phyloP scores from a whole-genome alignment of 2,797 vertebrate species.

The Pipistrellus nathusii region DNA sequence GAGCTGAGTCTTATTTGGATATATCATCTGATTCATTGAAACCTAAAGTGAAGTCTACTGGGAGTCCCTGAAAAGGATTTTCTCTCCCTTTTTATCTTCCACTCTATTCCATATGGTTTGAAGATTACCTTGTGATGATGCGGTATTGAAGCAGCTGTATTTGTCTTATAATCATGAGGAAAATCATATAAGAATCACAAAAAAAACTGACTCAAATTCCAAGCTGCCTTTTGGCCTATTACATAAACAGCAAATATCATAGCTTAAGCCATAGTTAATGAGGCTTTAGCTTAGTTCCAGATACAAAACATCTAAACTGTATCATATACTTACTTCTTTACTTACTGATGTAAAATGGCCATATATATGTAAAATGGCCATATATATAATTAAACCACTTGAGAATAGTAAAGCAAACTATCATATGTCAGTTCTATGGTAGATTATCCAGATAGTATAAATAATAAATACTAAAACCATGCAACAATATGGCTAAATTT shows the following conservation, averaged over 20 bases:
- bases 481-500: background rate
- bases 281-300: constrained; percentile 21
- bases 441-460: constrained; percentile 25
- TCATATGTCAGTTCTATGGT: background rate
- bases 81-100: background rate
- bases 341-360: background rate
- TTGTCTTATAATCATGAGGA: background rate
- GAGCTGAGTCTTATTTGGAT: background rate
- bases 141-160: background rate
- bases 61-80: background rate
- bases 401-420: constrained; percentile 57
- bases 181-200: background rate
- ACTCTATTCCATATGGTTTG: background rate
- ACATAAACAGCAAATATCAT: background rate
- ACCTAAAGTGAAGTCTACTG: background rate
- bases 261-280: background rate
- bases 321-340: background rate
- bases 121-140: background rate
- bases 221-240: background rate
- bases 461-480: constrained; percentile 2
- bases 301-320: background rate
- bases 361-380: background rate
- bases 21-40: background rate
- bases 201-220: background rate
- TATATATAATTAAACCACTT: background rate